These are phyloP conservation scores for Nothoprocta pentlandii DNA, from an alignment of 2,113 vertebrate genomes.

Conservation along the genomic window DNA sequence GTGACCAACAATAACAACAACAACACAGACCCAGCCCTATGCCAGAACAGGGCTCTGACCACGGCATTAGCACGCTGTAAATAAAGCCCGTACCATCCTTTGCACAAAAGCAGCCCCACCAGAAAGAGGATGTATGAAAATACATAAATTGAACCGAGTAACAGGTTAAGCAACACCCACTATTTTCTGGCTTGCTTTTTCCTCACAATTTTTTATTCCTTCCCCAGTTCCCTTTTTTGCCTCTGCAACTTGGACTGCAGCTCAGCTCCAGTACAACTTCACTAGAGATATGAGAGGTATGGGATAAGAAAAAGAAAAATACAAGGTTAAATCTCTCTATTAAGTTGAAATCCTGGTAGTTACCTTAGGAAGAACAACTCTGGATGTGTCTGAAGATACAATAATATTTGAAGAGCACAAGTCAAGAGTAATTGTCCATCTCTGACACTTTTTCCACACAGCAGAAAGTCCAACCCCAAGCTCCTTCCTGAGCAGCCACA, in stretches of 20 bases:
- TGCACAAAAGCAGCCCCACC: background rate
- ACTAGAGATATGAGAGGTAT: rapidly evolving
- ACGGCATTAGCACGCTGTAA: background rate
- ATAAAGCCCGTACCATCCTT: background rate
- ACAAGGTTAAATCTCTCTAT: background rate
- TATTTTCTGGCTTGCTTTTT: background rate
- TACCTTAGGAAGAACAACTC: background rate
- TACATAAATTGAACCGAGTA: background rate
- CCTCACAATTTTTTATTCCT: background rate
- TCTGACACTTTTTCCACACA: background rate
- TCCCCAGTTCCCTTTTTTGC: background rate
- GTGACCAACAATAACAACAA: background rate
- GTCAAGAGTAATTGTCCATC: background rate
- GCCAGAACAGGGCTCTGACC: background rate
- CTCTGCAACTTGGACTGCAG: background rate
- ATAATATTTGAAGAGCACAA: background rate
- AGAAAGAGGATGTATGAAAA: background rate
- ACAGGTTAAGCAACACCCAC: background rate
- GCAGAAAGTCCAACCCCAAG: background rate
- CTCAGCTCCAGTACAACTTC: background rate
- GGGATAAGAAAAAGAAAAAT: background rate
- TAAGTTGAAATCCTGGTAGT: background rate
- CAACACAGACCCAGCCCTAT: background rate
- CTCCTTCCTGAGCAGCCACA: rapidly evolving
- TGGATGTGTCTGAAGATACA: background rate